A percentile compares a stretch with the other conserved stretches of the same genome.
Evolutionary conservation across 2,888 invertebrate genomes (phyloP).

Genomic region (Ischnus inquisitorius): DNA sequence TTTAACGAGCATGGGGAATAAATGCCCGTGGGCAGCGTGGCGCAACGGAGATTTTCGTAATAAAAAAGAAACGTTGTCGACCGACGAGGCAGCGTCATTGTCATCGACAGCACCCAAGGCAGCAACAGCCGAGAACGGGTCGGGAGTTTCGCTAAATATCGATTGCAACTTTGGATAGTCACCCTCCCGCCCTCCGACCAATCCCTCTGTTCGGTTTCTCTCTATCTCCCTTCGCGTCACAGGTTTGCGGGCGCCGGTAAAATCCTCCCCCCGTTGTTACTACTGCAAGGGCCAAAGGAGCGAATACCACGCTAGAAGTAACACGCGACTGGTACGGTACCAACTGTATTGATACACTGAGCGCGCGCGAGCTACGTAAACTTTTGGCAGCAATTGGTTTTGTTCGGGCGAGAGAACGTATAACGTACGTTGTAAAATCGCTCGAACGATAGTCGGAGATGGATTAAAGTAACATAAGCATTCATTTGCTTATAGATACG

Average conservation of each 20-base stretch:
- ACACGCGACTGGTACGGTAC: conserved; percentile 84
- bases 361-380: conserved; percentile 69
- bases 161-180: conserved; percentile 67
- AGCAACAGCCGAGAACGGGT: conserved; percentile 27
- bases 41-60: no score
- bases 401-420: conserved; percentile 61
- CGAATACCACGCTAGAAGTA: conserved; percentile 79
- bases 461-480: background rate
- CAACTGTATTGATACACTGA: conserved; percentile 81
- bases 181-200: conserved; percentile 60
- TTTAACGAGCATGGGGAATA: no score
- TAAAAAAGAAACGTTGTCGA: background rate
- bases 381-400: conserved; percentile 79
- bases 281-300: conserved; percentile 71
- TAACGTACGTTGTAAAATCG: conserved; percentile 6
- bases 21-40: no score
- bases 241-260: conserved; percentile 48
- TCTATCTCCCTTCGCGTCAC: conserved; percentile 62
- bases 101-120: conserved; percentile 45
- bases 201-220: conserved; percentile 60
- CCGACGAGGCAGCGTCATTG: conserved; percentile 58
- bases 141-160: conserved; percentile 66
- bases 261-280: conserved; percentile 37
- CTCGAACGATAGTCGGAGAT: background rate
- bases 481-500: background rate